Base-by-base conservation (phyloP, 2,113 vertebrate genomes). In the Podarcis muralis region DNA sequence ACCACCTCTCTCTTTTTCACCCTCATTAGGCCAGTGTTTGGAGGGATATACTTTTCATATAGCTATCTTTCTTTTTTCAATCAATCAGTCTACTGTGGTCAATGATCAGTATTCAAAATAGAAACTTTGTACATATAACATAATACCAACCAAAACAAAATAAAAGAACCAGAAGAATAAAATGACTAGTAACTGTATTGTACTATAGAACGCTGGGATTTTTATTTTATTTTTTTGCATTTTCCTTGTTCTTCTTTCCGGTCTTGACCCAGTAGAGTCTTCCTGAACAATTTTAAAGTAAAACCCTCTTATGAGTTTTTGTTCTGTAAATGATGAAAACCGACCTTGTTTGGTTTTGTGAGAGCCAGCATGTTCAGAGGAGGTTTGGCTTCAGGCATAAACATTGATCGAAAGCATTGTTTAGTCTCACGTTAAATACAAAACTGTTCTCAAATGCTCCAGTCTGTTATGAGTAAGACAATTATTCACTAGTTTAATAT, bases 381-480 rank as follows among this genome's bases (percentile, higher is more conserved):
- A 84, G 43, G n/a, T 87, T 77, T 90, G 87, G 1, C 37, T 81
- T 62, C 18, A 53, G 83, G 68, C 83, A 72, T 32, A 57, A 78
- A 57, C 65, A 59, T 27, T 65, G 37, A 65, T 81, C 40, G 53
- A 75, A 81, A 8, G 37, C 25, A 43, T 68, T 76, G 71, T 66
- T 76, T 68, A 90, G 66, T 83, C 72, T 32, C 6, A 57, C 83
- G 83, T 86, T n/a, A 71, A 71, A 18, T 0, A 53, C 13, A 71
- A 83, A 87, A 83, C 75, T 76, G 62, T 91, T 90, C n/a, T 37
- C 7, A 89, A 90, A 81, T 22, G 89, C 37, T 90, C 86, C 7
- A 37, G 85, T 92, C 88, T 85, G 53, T 53, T 78, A 90, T 43
- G 20, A 91, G 92, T 90, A 90, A 93, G 88, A 90, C 37, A 94